A percentile compares a stretch with the other conserved stretches of the same genome.
Conservation (phyloP, 2,113 vertebrate species). For the Sturnus vulgaris region DNA sequence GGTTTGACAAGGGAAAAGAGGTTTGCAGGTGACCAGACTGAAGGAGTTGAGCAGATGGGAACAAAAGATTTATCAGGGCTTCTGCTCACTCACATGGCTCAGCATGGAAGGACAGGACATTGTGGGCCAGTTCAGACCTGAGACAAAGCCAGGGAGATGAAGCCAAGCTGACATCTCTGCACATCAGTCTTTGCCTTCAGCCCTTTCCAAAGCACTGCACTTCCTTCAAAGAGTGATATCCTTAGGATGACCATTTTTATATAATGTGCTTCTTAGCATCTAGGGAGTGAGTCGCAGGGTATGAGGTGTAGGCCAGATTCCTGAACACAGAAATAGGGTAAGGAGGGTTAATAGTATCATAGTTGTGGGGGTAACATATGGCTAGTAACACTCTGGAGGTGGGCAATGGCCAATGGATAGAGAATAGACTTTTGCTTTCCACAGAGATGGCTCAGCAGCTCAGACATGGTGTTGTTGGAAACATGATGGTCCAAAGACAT, state of each 20-base stretch:
- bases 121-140: neutral
- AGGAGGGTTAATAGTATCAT: neutral
- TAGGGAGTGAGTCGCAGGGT: neutral
- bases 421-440: neutral
- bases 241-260: neutral
- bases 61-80: neutral
- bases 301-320: neutral
- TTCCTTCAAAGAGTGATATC: neutral
- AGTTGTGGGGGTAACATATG: accelerated
- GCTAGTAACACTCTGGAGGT: neutral
- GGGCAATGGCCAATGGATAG: neutral
- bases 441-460: neutral
- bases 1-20: neutral
- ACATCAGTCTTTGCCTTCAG: neutral
- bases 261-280: neutral
- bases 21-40: neutral
- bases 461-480: neutral
- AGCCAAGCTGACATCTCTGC: neutral
- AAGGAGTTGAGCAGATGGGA: neutral
- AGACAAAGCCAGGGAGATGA: neutral
- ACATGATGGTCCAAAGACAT: neutral
- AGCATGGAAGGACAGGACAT: neutral
- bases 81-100: neutral
- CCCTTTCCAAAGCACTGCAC: neutral
- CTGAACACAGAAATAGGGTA: neutral